These are phyloP conservation scores for Ptychoptera contaminata DNA, from an alignment of 2,888 invertebrate species.

Conservation along the genomic window DNA sequence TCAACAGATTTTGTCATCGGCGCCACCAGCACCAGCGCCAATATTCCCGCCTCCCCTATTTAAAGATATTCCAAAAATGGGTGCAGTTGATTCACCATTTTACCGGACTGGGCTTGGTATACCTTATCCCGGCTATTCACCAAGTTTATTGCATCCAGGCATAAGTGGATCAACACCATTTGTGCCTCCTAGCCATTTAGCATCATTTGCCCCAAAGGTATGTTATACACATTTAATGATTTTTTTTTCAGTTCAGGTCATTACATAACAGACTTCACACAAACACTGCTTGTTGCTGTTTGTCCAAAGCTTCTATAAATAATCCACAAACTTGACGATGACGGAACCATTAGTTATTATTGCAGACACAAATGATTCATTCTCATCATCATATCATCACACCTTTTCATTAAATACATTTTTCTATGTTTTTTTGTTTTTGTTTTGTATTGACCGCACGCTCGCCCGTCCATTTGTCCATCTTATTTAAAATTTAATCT, in stretches of 20 bases:
- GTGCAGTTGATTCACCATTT: constrained; percentile 59
- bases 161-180: constrained; percentile 68
- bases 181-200: constrained; percentile 73
- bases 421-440: too few species aligned
- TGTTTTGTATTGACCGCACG: too few species aligned
- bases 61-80: constrained; percentile 77
- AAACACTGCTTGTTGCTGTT: too few species aligned
- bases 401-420: too few species aligned
- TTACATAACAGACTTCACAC: too few species aligned
- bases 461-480: too few species aligned
- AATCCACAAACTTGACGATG: too few species aligned
- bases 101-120: constrained; percentile 59
- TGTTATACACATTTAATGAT: constrained; percentile 11
- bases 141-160: constrained; percentile 64
- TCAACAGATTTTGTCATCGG: constrained; percentile 50
- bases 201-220: constrained; percentile 83
- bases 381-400: too few species aligned
- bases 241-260: constrained; percentile 21
- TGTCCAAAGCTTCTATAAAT: too few species aligned
- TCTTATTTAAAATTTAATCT: too few species aligned
- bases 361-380: too few species aligned
- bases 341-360: too few species aligned
- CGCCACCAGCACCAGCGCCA: constrained; percentile 36
- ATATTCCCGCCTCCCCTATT: constrained; percentile 53
- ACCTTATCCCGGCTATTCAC: constrained; percentile 60